These are phyloP conservation scores for Prionailurus viverrinus DNA, from an alignment of 2,113 vertebrate species.

Conservation along the genomic window DNA sequence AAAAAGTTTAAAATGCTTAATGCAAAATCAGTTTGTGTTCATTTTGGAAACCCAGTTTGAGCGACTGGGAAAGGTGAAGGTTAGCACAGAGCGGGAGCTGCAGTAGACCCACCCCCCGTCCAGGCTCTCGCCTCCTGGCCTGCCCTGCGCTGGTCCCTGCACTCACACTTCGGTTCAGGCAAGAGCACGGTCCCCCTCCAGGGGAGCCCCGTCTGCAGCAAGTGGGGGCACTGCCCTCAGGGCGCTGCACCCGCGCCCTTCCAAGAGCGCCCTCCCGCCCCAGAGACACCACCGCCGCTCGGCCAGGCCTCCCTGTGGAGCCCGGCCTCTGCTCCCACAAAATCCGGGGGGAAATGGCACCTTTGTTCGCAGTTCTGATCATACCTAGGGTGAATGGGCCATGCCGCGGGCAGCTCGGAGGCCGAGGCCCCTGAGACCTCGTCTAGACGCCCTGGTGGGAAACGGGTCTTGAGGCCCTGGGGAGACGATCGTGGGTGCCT, in stretches of 20 bases:
- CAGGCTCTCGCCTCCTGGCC: neutral
- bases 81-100: neutral
- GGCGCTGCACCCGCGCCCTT: neutral
- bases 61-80: neutral
- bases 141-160: neutral
- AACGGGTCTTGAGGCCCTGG: neutral
- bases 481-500: rapidly evolving
- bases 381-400: neutral
- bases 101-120: rapidly evolving
- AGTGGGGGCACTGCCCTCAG: neutral
- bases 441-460: no score
- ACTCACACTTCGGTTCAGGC: neutral
- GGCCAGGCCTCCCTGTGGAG: neutral
- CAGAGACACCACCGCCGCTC: neutral
- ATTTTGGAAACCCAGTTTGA: neutral
- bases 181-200: neutral
- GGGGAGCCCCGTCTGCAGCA: neutral
- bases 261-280: neutral
- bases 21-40: neutral
- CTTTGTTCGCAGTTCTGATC: neutral
- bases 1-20: neutral
- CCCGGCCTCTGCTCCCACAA: no score
- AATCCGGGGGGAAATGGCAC: rapidly evolving
- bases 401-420: no score
- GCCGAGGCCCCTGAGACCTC: neutral